Evolutionary conservation across 1,140 invertebrate species (phyloP).

Genomic region (Aleiodes sp.): DNA sequence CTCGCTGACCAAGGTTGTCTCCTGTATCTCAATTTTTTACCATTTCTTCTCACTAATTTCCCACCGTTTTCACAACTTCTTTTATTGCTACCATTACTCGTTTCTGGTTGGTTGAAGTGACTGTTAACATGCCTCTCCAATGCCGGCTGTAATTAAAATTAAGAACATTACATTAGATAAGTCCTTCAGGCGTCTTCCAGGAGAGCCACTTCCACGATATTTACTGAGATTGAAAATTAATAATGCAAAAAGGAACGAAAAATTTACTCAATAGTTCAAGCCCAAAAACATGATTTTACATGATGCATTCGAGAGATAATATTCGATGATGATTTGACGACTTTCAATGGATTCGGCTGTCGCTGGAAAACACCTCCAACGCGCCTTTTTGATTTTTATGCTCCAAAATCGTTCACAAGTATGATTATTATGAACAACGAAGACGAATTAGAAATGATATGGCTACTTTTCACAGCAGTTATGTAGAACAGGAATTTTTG

Average conservation of each 20-base stretch:
- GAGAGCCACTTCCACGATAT: constrained; percentile 28
- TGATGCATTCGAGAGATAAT: not conserved
- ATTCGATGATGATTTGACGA: not conserved
- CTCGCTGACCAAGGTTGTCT: constrained; percentile 86
- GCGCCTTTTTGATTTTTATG: constrained; percentile 1
- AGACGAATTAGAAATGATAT: not conserved
- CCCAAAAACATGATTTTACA: not conserved
- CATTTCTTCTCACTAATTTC: constrained; percentile 85
- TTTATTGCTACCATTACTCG: constrained; percentile 70
- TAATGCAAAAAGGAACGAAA: not conserved
- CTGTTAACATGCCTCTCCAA: constrained; percentile 93
- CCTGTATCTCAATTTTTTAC: constrained; percentile 84
- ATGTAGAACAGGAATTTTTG: too few species aligned
- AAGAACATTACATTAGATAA: constrained; percentile 32
- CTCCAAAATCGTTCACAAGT: constrained; percentile 23
- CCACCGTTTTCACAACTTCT: constrained; percentile 75
- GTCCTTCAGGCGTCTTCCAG: constrained; percentile 33
- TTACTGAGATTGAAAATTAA: not conserved
- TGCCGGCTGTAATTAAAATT: constrained; percentile 72
- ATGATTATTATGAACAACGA: too few species aligned
- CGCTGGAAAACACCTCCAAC: constrained; percentile 38
- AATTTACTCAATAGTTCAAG: not conserved
- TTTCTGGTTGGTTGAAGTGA: constrained; percentile 81
- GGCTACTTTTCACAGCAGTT: too few species aligned
- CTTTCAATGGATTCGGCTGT: constrained; percentile 27